Evolutionary conservation across 2,113 vertebrate species (phyloP).

Genomic region (Amazona vittata): DNA sequence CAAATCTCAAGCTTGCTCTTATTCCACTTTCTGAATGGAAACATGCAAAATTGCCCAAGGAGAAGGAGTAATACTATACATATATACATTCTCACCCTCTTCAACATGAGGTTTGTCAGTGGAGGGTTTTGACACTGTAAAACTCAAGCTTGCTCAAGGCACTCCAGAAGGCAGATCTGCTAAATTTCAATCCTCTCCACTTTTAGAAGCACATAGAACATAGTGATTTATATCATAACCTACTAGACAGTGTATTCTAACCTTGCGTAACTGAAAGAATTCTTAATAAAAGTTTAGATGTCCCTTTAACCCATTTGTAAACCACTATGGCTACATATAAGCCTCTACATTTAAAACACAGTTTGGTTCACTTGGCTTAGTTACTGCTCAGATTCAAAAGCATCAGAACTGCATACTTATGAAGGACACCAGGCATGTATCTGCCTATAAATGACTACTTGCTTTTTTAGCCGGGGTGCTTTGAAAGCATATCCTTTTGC

Average conservation of each 20-base stretch:
- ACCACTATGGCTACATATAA: background rate
- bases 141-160: background rate
- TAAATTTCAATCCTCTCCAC: background rate
- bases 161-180: background rate
- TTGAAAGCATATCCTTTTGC: background rate
- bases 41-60: background rate
- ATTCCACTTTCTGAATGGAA: background rate
- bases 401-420: background rate
- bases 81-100: background rate
- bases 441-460: background rate
- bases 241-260: background rate
- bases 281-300: background rate
- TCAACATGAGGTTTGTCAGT: background rate
- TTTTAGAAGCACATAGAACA: slow-evolving; percentile 11
- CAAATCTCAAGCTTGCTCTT: background rate
- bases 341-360: background rate
- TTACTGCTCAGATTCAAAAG: background rate
- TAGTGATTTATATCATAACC: background rate
- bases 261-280: background rate
- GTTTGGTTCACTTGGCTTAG: background rate
- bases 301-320: background rate
- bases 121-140: background rate
- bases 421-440: background rate
- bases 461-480: background rate
- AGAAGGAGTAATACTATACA: background rate